Conservation (phyloP, 2,113 vertebrate genomes). For the Bolborhynchus lineola region DNA sequence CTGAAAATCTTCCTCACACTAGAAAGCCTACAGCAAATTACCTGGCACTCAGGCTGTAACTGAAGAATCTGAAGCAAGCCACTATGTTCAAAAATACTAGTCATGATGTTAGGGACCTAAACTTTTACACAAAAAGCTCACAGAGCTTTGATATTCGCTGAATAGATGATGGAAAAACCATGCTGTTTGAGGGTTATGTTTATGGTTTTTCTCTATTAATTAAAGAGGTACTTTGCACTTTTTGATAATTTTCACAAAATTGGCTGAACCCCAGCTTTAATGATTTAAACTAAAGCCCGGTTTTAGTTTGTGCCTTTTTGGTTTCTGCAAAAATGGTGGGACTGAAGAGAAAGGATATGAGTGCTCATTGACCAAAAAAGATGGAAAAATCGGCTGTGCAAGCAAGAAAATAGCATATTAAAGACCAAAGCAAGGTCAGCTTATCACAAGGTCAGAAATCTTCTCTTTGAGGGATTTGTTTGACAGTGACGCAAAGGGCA, state of each 20-base stretch:
- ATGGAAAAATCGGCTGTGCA: neutral
- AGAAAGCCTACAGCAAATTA: neutral
- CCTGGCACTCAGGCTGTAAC: neutral
- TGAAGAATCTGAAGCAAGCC: neutral
- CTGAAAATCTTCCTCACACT: neutral
- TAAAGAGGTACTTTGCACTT: neutral
- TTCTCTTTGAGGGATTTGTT: neutral
- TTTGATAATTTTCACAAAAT: neutral
- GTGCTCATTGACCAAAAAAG: neutral
- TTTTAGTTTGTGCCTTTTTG: neutral
- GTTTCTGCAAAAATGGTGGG: neutral
- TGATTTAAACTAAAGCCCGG: neutral
- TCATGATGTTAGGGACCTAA: neutral
- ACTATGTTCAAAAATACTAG: neutral
- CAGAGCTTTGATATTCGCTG: neutral
- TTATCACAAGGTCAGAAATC: neutral
- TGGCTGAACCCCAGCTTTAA: neutral
- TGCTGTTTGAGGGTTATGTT: neutral
- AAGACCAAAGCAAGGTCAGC: neutral
- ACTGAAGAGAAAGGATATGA: neutral
- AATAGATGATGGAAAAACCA: neutral
- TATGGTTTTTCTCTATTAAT: neutral
- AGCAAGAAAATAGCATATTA: neutral
- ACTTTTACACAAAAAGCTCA: neutral
- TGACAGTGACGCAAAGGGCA: neutral